Conservation (phyloP, 2,113 vertebrate species). For the Spheniscus mendiculus region DNA sequence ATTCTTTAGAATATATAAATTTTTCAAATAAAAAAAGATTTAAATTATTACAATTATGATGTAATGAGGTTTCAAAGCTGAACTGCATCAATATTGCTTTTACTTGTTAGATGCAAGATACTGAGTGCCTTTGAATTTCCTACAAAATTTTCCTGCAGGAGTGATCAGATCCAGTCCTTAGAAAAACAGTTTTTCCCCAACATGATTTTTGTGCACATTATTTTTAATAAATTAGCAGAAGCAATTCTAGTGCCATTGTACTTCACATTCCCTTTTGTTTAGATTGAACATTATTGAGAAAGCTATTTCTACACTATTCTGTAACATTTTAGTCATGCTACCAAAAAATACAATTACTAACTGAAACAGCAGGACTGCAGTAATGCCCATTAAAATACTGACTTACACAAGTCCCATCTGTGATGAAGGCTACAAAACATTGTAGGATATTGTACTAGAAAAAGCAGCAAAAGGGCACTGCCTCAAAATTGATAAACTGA, state of each 20-base stretch:
- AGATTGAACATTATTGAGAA: neutral
- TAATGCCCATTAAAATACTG: neutral
- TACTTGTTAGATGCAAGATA: neutral
- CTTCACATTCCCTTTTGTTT: neutral
- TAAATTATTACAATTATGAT: neutral
- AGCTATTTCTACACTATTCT: neutral
- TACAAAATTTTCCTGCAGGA: neutral
- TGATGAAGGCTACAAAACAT: neutral
- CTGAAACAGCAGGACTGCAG: neutral
- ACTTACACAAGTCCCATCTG: neutral
- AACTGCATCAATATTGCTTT: neutral
- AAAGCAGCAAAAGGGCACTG: neutral
- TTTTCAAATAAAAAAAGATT: neutral
- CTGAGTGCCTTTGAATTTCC: neutral
- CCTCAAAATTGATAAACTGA: neutral
- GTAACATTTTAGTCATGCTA: neutral
- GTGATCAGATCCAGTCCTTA: neutral
- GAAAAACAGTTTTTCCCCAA: neutral
- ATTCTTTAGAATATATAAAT: neutral
- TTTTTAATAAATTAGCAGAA: neutral
- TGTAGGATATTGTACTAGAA: neutral
- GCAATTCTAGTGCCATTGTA: neutral
- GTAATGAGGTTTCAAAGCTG: neutral
- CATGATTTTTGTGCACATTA: neutral
- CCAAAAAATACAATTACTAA: neutral